Conservation (phyloP, 2,888 invertebrate species). For the Tetranychus piercei region DNA sequence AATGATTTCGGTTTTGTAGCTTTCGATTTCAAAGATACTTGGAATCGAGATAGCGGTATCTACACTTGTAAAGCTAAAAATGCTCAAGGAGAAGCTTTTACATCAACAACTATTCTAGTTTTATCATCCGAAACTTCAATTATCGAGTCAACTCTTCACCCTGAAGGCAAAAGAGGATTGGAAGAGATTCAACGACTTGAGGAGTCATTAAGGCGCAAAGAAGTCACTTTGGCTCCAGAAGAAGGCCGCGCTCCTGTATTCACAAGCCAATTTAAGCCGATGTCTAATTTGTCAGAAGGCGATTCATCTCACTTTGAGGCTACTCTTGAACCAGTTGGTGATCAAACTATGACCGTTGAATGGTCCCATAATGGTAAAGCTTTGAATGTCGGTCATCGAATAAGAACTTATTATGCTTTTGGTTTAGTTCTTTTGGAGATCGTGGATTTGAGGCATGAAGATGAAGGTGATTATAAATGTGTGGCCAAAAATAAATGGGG, state of each 20-base stretch:
- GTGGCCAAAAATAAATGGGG: conserved; percentile 69
- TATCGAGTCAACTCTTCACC: conserved; percentile 47
- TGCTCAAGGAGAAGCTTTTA: conserved; percentile 76
- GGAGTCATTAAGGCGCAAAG: conserved; percentile 30
- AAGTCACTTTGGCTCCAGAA: not conserved
- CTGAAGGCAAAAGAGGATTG: conserved; percentile 73
- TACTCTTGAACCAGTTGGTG: conserved; percentile 76
- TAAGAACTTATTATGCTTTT: conserved; percentile 91
- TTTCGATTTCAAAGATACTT: conserved; percentile 78
- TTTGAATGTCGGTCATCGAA: conserved; percentile 46
- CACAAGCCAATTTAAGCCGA: not conserved
- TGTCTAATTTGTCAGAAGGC: conserved; percentile 47
- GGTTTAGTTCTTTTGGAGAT: conserved; percentile 90
- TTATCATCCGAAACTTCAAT: conserved; percentile 53
- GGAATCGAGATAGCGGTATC: conserved; percentile 67
- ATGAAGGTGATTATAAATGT: conserved; percentile 87
- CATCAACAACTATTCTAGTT: conserved; percentile 67
- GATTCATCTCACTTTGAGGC: conserved; percentile 75
- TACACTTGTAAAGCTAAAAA: conserved; percentile 77
- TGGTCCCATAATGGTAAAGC: conserved; percentile 67
- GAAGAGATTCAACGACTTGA: conserved; percentile 77
- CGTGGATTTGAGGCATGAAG: conserved; percentile 69
- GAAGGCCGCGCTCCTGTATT: conserved; percentile 6
- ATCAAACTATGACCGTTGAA: conserved; percentile 71
- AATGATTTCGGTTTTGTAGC: conserved; percentile 57